Percentiles rank a stretch among this genome's conserved stretches.
Evolutionary conservation across 2,113 vertebrate genomes (phyloP).

Genomic region (Hemiprocne comata): DNA sequence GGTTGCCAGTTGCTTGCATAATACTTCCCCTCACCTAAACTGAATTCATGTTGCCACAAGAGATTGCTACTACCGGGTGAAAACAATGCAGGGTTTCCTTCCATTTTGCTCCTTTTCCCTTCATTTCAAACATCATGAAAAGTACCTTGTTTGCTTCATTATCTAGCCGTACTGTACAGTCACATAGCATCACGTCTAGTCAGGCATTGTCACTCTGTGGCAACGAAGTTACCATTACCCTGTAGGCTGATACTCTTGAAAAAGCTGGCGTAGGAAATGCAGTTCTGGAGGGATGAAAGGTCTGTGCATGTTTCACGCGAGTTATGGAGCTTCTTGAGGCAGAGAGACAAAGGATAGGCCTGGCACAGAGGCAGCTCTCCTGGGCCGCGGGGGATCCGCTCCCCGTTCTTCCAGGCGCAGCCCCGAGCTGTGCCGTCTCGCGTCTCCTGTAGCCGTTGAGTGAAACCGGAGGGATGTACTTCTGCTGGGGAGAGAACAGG

Average conservation of each 20-base stretch:
- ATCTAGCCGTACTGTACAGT: neutral
- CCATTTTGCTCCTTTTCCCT: neutral
- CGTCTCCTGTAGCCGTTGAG: neutral
- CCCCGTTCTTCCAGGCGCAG: rapidly evolving
- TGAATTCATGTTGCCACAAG: constrained; percentile 6
- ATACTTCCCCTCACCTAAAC: constrained; percentile 20
- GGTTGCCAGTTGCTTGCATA: constrained; percentile 21
- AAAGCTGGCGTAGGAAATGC: neutral
- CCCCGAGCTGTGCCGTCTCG: too few relatives aligned
- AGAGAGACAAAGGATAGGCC: neutral
- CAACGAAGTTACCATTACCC: neutral
- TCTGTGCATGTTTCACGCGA: rapidly evolving
- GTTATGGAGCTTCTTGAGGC: neutral
- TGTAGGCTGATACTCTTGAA: neutral
- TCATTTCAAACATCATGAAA: neutral
- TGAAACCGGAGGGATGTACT: neutral
- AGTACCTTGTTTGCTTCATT: neutral
- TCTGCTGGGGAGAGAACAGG: neutral
- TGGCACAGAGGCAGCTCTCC: neutral
- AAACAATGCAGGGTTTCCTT: neutral
- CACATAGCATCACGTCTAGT: neutral
- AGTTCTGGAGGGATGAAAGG: neutral
- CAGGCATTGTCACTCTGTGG: neutral
- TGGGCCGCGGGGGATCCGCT: rapidly evolving
- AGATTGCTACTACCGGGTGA: constrained; percentile 9